Base-by-base conservation (phyloP, 1,140 invertebrate species). In the Halictus rubicundus region DNA sequence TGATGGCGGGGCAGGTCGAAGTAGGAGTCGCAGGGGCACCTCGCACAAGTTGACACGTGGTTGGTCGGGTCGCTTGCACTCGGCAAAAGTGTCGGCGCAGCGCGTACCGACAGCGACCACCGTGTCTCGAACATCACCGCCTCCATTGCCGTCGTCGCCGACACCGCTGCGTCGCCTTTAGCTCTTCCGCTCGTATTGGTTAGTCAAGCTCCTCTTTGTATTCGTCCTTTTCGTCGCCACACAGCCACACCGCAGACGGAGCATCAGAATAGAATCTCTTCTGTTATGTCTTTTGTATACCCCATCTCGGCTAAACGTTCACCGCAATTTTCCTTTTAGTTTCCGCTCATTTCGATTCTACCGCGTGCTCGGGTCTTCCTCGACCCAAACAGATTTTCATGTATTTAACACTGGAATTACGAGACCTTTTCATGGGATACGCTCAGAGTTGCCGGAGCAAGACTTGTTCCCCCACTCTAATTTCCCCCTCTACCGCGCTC, bases 31-130 rank as follows among this genome's bases (percentile, higher is more conserved):
- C 61, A 77, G 75, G 82, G 82, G 82, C 68, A 83, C 82, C 71
- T 46, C 52, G 82, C 57, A 65, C 77, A 71, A 61, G 83, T 84
- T 81, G 83, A 78, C 82, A 84, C 82, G 84, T 85, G 82, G 79
- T 90, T 90, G 85, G 84, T 87, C 83, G 82, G 88, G 87, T 90
- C 89, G 89, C 80, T 86, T 84, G 88, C 83, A 85, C 87, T 76
- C 84, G 76, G 86, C 87, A 89, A 89, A 89, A 90, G 88, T 89
- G 89, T 90, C 88, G 85, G 88, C 81, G 78, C 80, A 87, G 88
- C 89, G 88, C 87, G 88, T 88, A 90, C 88, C 87, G 83, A 90
- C 89, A 89, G 89, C 88, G 89, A 88, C 87, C 88, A 87, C 88
- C 88, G 87, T 86, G 89, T 88, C 88, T 86, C 82, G 82, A 85